Base-by-base conservation (phyloP, 1,140 invertebrate genomes). In the Stegodyphus dumicola region DNA sequence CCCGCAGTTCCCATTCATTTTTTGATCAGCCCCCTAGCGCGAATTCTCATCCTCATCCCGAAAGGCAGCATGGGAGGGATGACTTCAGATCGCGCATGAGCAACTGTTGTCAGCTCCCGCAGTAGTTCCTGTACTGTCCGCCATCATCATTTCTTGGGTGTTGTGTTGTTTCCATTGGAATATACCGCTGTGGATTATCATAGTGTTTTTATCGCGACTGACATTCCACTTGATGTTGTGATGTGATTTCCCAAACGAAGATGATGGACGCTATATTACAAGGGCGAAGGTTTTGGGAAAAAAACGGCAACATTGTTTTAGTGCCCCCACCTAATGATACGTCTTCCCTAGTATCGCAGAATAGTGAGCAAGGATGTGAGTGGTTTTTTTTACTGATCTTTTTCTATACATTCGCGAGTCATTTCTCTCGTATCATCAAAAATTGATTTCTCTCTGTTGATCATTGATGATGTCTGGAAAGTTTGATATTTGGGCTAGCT, bases 231-330 rank as follows among this genome's bases (percentile, higher is more conserved):
- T 33, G 33, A 33, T 33, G 33, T 1, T 33, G 33, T 33, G 33
- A 33, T 33, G 33, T 33, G 33, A 33, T 33, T 33, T 33, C 33
- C 33, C 33, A 33, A 33, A 33, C 33, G 33, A 33, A 33, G 33
- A 33, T 33, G 33, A 33, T 33, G 33, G 33, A 33, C 33, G 33
- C 33, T 33, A 33, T 33, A 65, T 11, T 79, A 0, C 77, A 49
- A 13, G 75, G 75, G 10, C 53, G 48, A 7, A 64, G 75, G 33
- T 60, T 77, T 33, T 79, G 67, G 65, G 77, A 79, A 48, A 79
- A 64, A 9, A 79, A 79, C 64, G 77, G 77, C 10, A 79, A 79
- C 18, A 79, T 79, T 48, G 70, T 79, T 65, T 51, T 79, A 17
- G 77, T 79, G n/a, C 64, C 65, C 17, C 48, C 66, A 51, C 15